A percentile compares a stretch with the other conserved stretches of the same genome.
phyloP scores from a whole-genome alignment of 2,888 invertebrate species.

The Vannuccia rotundouncinata region DNA sequence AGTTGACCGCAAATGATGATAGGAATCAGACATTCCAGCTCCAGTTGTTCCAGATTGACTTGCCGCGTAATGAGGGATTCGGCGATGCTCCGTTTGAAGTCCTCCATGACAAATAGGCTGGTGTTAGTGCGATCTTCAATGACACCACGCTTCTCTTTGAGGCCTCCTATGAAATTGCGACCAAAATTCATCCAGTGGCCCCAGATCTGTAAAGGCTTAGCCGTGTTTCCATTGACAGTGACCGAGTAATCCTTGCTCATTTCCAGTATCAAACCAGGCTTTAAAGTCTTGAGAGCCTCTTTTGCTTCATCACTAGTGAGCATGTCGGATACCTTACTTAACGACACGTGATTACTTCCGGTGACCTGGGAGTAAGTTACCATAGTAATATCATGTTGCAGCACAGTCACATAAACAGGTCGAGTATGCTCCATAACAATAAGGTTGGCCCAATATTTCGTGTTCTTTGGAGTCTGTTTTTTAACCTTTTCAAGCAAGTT shows the following conservation, averaged over 20 bases:
- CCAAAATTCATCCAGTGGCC: conserved; percentile 12
- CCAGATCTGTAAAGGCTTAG: background rate
- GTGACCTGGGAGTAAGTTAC: background rate
- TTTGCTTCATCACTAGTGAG: background rate
- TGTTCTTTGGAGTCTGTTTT: background rate
- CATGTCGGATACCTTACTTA: background rate
- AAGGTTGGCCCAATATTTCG: background rate
- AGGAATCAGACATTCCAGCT: background rate
- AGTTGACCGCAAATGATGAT: background rate
- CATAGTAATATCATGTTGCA: background rate
- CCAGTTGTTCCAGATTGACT: background rate
- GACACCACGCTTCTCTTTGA: background rate
- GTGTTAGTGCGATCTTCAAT: background rate
- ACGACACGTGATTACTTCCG: background rate
- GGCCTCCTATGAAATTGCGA: background rate
- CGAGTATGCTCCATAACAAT: background rate
- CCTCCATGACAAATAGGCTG: background rate
- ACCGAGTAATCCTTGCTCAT: background rate
- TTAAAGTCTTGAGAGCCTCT: background rate
- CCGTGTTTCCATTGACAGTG: background rate
- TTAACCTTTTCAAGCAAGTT: background rate
- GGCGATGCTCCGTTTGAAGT: background rate
- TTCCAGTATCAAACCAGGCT: background rate
- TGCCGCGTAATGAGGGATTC: background rate
- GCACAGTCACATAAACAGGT: background rate